Evolutionary conservation across 1,140 invertebrate species (phyloP).

Genomic region (Manduca sexta): DNA sequence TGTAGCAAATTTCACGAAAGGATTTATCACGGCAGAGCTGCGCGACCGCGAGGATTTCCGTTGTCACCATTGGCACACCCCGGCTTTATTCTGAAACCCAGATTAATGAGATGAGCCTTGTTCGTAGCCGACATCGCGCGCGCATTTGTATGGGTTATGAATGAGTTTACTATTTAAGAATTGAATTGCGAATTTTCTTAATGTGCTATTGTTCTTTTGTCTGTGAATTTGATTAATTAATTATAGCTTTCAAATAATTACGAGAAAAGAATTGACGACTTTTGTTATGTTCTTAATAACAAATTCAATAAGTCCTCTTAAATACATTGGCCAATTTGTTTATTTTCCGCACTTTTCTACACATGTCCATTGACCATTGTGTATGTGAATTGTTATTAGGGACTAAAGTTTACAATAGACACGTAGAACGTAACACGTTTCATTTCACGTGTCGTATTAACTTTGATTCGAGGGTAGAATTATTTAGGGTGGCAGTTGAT

Average conservation of each 20-base stretch:
- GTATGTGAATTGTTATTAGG: constrained; percentile 39
- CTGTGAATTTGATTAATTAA: neutral
- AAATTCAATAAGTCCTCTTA: too few species aligned
- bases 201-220: too few species aligned
- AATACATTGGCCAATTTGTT: too few species aligned
- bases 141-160: constrained; percentile 14
- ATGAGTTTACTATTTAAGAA: constrained; percentile 9
- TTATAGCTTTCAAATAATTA: neutral
- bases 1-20: constrained; percentile 41
- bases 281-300: too few species aligned
- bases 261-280: neutral
- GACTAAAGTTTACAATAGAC: constrained; percentile 54
- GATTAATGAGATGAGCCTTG: constrained; percentile 49
- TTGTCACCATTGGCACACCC: constrained; percentile 62
- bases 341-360: constrained; percentile 29
- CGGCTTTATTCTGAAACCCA: constrained; percentile 57
- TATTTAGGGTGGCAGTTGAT: constrained; percentile 12
- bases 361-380: constrained; percentile 20
- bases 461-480: constrained; percentile 19
- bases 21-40: constrained; percentile 45
- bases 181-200: too few species aligned
- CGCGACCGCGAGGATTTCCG: constrained; percentile 45
- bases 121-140: constrained; percentile 1
- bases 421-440: constrained; percentile 53
- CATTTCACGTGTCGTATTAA: constrained; percentile 44